Conservation (phyloP, 2,113 vertebrate genomes). For the Pangasianodon hypophthalmus region DNA sequence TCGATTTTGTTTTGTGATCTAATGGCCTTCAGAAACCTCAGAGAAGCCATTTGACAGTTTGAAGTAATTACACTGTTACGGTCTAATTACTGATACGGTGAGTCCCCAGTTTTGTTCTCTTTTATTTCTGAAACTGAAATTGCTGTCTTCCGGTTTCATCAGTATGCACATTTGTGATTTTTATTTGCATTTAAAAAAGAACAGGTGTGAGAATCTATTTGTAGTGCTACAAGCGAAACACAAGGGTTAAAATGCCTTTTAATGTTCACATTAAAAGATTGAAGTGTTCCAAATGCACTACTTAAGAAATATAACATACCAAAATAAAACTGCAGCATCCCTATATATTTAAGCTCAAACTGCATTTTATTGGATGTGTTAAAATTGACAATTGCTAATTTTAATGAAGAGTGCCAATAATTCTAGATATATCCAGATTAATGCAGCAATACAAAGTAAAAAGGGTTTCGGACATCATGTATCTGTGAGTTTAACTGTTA, state of each 20-base stretch:
- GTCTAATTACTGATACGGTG: slow-evolving; percentile 4
- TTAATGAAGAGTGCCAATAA: not conserved
- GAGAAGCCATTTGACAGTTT: not conserved
- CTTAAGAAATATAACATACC: not conserved
- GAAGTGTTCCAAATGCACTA: not conserved
- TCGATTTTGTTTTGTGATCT: slow-evolving; percentile 19
- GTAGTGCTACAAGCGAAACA: not conserved
- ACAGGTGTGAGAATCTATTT: not conserved
- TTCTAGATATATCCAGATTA: not conserved
- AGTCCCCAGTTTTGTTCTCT: not conserved
- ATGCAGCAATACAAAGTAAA: not conserved
- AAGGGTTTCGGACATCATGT: not conserved
- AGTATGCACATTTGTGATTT: not conserved
- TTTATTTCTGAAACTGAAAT: not conserved
- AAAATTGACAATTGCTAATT: not conserved
- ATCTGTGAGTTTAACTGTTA: not conserved
- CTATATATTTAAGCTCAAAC: not conserved
- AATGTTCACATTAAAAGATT: not conserved
- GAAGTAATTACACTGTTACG: slow-evolving; percentile 38
- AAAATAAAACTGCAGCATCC: not conserved
- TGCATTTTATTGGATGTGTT: not conserved
- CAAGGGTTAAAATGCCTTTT: not conserved
- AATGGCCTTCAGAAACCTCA: slow-evolving; percentile 16
- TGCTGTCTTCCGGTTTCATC: not conserved
- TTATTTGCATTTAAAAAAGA: slow-evolving; percentile 1